Evolutionary conservation across 2,797 vertebrate species (phyloP), one percentile per base, ranked within the genome.

Genomic region (Sphaeramia orbicularis): DNA sequence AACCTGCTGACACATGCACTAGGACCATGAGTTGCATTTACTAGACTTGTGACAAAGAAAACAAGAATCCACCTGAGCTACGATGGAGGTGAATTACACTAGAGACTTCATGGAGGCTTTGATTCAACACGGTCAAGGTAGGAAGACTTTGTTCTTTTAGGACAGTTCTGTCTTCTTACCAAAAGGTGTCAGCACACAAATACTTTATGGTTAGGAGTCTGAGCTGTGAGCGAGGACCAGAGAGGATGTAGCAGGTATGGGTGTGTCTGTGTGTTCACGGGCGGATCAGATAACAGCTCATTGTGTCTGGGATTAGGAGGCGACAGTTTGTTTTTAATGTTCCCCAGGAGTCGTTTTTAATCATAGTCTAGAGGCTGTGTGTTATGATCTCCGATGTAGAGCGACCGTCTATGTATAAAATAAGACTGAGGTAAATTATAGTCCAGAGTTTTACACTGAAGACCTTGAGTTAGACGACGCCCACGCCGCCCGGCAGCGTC

Each of bases 111-210:
- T 95, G 92, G 94, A 95, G 76, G 86, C 84, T 86, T 61, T 94
- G 86, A 94, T 95, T 84, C 91, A 91, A 47, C 90, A 86, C 51
- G 90, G 90, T 80, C 93, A 94, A 94, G 93, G 93, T 94, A 93
- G 90, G 94, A 76, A 1, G 11, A 5, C 21, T 57, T 52, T n/a
- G 13, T 54, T n/a, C n/a, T 13, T 40, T 40, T 37, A 45, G 53
- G 36, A 75, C 84, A 88, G 73, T 92, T 83, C 90, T 65, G 67
- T 61, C 45, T 70, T 83, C 70, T 84, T 65, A 78, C 92, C 91
- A 89, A 85, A 69, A 93, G 91, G 87, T 89, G 90, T 90, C 91
- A 90, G 88, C 81, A 88, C 59, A 86, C 71, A 88, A 56, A 57
- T 65, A 10, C 74, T 65, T 66, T 61, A 35, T 53, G 44, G n/a